Conservation (phyloP, 2,888 invertebrate genomes). For the Rhingia rostrata region DNA sequence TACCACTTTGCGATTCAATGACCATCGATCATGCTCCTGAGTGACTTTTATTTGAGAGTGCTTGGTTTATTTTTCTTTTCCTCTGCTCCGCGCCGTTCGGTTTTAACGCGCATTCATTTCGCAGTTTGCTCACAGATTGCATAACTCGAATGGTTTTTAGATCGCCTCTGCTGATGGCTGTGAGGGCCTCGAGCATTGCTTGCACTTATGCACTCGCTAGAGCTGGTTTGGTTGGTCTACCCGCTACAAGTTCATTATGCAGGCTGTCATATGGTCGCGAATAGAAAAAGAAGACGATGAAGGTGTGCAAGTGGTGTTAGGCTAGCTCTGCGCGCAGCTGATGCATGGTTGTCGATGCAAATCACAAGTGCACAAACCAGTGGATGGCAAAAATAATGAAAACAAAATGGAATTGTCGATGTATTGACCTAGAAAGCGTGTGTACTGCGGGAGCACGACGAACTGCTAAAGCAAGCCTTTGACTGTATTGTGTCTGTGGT, state of each 20-base stretch:
- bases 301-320: constrained; percentile 42
- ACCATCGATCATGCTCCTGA: constrained; percentile 71
- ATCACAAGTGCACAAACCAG: constrained; percentile 55
- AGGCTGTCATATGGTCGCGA: constrained; percentile 52
- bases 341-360: constrained; percentile 50
- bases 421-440: constrained; percentile 72
- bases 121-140: constrained; percentile 57
- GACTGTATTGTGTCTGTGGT: constrained; percentile 13
- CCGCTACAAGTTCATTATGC: constrained; percentile 68
- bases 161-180: constrained; percentile 1
- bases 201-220: constrained; percentile 32
- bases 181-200: background rate
- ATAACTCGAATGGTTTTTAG: constrained; percentile 49
- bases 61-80: constrained; percentile 18
- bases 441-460: background rate
- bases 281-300: constrained; percentile 39
- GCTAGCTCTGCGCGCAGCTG: constrained; percentile 8
- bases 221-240: constrained; percentile 42
- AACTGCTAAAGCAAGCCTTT: constrained; percentile 19
- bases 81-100: constrained; percentile 22
- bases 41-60: constrained; percentile 61
- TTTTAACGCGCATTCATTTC: constrained; percentile 59
- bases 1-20: constrained; percentile 53
- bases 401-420: constrained; percentile 68
- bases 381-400: constrained; percentile 65